Base-by-base conservation (phyloP, 2,113 vertebrate species). In the Eidolon helvum region DNA sequence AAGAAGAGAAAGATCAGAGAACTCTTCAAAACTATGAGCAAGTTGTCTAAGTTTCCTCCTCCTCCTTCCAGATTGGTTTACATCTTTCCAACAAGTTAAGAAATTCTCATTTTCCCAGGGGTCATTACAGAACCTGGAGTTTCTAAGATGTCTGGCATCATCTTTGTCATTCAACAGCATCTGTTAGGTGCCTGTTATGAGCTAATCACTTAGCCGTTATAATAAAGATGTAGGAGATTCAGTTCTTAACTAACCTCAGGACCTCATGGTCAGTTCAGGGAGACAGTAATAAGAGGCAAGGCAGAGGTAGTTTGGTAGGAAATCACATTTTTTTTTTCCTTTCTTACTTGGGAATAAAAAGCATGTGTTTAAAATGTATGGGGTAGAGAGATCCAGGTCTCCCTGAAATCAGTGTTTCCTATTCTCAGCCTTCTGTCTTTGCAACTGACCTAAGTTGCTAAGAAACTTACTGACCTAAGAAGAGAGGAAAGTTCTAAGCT, bases 311-410 rank as follows among this genome's bases (percentile, higher is more conserved):
- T 85, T 61, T 95, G 50, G 35, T 66, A 95, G 50, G 45, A 18
- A 89, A 84, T 57, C 59, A 74, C 61, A 61, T 53, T 11, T 57
- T 40, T 38, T 30, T 7, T 11, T 18, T 8, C 38, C 11, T 95
- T 95, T 79, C 55, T 91, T 95, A 93, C 40, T 78, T 75, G 7
- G 28, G 66, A 96, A 95, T 96, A 63, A 82, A 95, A 95, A 82
- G 38, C 92, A 90, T 43, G 10, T 89, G 78, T 92, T 90, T 93
- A 87, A 94, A 87, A n/a, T 83, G 33, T 72, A 53, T 1, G 35
- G 33, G 4, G n/a, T 40, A 84, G 65, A 95, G 40, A 45, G 40
- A 82, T 1, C 22, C 65, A 66, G 40, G 28, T 66, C n/a, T 28
- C 68, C 66, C 10, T 5, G 63, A 74, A 75, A 71, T 68, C 69